Evolutionary conservation across 2,888 invertebrate genomes (phyloP), one percentile per base, ranked within the genome.

Genomic region (Drosophila mimica): DNA sequence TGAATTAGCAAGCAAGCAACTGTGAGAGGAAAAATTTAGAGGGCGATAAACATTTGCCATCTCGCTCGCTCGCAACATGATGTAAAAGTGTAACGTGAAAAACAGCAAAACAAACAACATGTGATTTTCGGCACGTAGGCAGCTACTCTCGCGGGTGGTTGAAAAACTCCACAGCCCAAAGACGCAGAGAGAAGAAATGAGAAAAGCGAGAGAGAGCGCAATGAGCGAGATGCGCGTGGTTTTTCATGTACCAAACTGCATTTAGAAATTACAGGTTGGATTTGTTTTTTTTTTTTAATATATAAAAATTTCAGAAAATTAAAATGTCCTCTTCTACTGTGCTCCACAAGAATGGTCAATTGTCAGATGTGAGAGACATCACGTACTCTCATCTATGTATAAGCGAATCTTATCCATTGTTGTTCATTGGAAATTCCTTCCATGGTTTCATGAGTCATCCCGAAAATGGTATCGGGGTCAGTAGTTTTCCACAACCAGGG

Each of bases 101-200:
- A 77, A 69, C 70, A 75, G 70, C 64, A 81, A 89, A 90, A 81
- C 74, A 88, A 89, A 88, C 83, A 83, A 77, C 87, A 91, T 91
- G 88, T 88, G 88, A 86, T 86, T 81, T 78, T 80, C 74, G 77
- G 86, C 88, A 88, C 88, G 88, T 88, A 88, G 91, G 71, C 66
- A 72, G 51, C 74, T 58, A 54, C 77, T 51, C 54, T 53, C 9
- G 51, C 67, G 64, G 70, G 82, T 88, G 76, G 83, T 86, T 75
- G 82, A 56, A 78, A 84, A 81, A 70, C 82, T 78, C 65, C 67
- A 70, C 66, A 56, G 43, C 34, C 51, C 17, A 13, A 56, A 36
- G 43, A 46, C 46, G 46, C 46, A 46, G 46, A 25, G 46, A 46
- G 25, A 46, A 46, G 38, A 30, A 30, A 9, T 17, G 33, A 62